These are phyloP conservation scores for Oscheius sp. DNA, from an alignment of 2,888 invertebrate species.

Conservation along the genomic window DNA sequence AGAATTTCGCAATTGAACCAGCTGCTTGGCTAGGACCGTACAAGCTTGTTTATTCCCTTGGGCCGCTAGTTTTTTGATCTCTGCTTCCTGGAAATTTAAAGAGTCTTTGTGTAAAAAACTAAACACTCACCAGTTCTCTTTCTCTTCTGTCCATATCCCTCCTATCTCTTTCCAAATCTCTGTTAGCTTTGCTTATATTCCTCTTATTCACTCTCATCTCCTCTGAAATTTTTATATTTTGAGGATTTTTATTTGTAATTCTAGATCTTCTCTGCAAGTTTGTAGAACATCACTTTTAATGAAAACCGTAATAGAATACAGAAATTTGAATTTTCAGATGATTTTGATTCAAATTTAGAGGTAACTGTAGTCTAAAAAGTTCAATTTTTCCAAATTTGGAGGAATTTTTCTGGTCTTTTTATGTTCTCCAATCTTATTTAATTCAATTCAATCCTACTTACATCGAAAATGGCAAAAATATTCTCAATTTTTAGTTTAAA, in stretches of 20 bases:
- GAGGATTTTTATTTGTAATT: not conserved
- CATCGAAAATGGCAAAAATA: too few species aligned
- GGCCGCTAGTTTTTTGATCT: slow-evolving; percentile 88
- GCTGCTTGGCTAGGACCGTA: slow-evolving; percentile 83
- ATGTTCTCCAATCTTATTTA: too few species aligned
- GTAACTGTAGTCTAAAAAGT: too few species aligned
- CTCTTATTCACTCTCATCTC: slow-evolving; percentile 85
- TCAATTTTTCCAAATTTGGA: too few species aligned
- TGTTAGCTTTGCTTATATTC: slow-evolving; percentile 81
- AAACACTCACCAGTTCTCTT: slow-evolving; percentile 80
- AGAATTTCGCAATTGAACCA: slow-evolving; percentile 86
- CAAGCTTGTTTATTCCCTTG: slow-evolving; percentile 82
- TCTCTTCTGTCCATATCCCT: slow-evolving; percentile 85
- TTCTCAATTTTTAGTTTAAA: not conserved
- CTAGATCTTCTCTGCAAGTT: slow-evolving; percentile 6
- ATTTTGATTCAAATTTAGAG: too few species aligned
- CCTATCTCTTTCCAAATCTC: slow-evolving; percentile 86
- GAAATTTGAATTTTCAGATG: too few species aligned
- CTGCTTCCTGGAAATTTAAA: slow-evolving; percentile 80
- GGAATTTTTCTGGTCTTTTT: too few species aligned
- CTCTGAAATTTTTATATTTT: slow-evolving; percentile 77
- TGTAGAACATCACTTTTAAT: too few species aligned
- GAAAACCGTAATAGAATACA: too few species aligned
- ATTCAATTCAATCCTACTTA: too few species aligned
- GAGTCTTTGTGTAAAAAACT: slow-evolving; percentile 19